These are phyloP conservation scores for Drosophila tristis DNA, from an alignment of 1,140 invertebrate genomes.

Conservation along the genomic window DNA sequence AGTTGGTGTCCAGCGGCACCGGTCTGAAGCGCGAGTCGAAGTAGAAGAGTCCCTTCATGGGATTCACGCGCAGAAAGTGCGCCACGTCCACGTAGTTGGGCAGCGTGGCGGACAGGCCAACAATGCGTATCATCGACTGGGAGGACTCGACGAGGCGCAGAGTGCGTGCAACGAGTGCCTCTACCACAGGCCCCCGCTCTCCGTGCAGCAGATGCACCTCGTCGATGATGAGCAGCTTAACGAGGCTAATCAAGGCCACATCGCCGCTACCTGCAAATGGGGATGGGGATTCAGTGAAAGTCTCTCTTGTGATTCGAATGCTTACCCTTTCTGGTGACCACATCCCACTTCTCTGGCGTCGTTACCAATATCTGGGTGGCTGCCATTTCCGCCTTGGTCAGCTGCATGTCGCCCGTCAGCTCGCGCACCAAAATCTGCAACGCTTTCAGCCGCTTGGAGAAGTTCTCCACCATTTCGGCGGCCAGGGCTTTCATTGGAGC, in stretches of 20 bases:
- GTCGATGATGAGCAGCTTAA: conserved; percentile 98
- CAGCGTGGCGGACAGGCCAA: conserved; percentile 98
- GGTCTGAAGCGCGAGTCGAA: conserved; percentile 98
- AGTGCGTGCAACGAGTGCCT: conserved; percentile 98
- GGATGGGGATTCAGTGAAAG: neutral
- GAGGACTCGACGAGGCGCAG: conserved; percentile 96
- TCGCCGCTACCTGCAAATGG: conserved; percentile 88
- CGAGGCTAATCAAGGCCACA: conserved; percentile 94
- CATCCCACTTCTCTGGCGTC: conserved; percentile 99
- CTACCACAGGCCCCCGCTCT: conserved; percentile 98
- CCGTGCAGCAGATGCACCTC: conserved; percentile 99
- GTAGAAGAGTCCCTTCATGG: conserved; percentile 96
- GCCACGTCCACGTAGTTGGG: conserved; percentile 99
- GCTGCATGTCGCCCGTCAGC: conserved; percentile 98
- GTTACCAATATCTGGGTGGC: conserved; percentile 99
- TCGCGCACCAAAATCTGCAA: conserved; percentile 92
- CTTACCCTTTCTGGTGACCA: conserved; percentile 96
- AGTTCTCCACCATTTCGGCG: conserved; percentile 98
- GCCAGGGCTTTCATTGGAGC: conserved; percentile 99
- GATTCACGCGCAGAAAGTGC: conserved; percentile 96
- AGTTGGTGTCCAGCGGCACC: conserved; percentile 96
- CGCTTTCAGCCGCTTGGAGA: conserved; percentile 90
- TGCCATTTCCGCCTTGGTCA: conserved; percentile 97
- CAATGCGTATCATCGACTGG: conserved; percentile 98
- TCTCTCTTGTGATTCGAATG: too few relatives aligned